A percentile compares a stretch with the other conserved stretches of the same genome.
Conservation (phyloP, 2,888 invertebrate species). For the Cantharis rufa region DNA sequence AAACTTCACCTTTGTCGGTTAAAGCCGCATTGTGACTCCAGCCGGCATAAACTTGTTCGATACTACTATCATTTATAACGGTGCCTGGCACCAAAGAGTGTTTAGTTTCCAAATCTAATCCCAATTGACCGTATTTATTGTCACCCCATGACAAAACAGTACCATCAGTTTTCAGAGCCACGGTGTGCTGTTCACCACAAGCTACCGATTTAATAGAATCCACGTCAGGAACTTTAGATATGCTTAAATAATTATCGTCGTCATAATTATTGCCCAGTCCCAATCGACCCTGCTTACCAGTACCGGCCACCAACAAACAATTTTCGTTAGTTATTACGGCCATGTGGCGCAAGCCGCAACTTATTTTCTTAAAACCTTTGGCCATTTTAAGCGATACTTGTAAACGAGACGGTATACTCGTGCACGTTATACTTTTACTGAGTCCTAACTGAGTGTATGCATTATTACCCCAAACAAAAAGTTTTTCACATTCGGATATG, state of each 20-base stretch:
- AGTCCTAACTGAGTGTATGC: conserved; percentile 76
- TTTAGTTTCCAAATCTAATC: conserved; percentile 60
- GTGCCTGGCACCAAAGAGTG: conserved; percentile 61
- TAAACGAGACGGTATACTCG: conserved; percentile 53
- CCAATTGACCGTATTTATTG: conserved; percentile 81
- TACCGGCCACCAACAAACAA: conserved; percentile 67
- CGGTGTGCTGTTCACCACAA: conserved; percentile 82
- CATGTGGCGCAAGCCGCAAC: conserved; percentile 73
- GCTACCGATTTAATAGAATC: conserved; percentile 65
- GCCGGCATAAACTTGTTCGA: conserved; percentile 67
- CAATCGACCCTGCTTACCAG: conserved; percentile 70
- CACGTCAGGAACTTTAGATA: conserved; percentile 61
- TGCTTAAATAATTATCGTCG: conserved; percentile 54
- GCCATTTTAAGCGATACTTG: conserved; percentile 54
- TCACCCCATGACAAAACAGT: conserved; percentile 79
- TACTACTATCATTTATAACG: conserved; percentile 61
- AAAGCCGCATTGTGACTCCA: conserved; percentile 79
- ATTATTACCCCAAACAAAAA: conserved; percentile 86
- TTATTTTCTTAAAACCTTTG: conserved; percentile 61
- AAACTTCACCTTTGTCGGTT: conserved; percentile 65
- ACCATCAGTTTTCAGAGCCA: conserved; percentile 62
- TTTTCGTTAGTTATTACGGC: conserved; percentile 67
- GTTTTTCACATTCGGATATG: conserved; percentile 67
- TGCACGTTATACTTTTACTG: conserved; percentile 53
- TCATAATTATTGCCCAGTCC: conserved; percentile 60